Evolutionary conservation across 2,888 invertebrate species (phyloP).

Genomic region (Apodemia duryi): DNA sequence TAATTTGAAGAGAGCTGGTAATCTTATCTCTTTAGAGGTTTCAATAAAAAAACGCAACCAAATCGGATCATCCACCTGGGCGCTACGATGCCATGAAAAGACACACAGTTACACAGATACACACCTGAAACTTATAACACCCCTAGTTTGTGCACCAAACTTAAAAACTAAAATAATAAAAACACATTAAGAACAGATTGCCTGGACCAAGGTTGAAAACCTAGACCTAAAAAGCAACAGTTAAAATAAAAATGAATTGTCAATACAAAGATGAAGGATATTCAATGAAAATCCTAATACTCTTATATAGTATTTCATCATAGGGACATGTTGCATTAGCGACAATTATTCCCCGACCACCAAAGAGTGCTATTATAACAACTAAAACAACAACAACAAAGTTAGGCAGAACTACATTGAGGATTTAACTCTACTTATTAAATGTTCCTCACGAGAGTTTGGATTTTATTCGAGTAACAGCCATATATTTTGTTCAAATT

Average conservation of each 20-base stretch:
- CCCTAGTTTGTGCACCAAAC: no score
- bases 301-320: constrained; percentile 22
- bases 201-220: no score
- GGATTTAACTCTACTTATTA: constrained; percentile 53
- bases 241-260: not conserved
- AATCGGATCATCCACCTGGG: no score
- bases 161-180: no score
- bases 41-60: no score
- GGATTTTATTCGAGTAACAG: constrained; percentile 38
- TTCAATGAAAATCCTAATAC: not conserved
- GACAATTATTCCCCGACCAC: constrained; percentile 53
- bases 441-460: constrained; percentile 39
- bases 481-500: constrained; percentile 16
- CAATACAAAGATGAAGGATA: not conserved
- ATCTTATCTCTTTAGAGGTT: no score
- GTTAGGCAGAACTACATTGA: constrained; percentile 54
- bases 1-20: no score
- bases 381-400: constrained; percentile 52
- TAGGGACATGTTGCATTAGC: constrained; percentile 49
- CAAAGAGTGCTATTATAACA: constrained; percentile 62
- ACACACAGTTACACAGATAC: no score
- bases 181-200: no score
- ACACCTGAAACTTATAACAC: no score
- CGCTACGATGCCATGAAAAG: no score
- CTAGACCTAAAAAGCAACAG: no score